Base-by-base conservation (phyloP, 2,888 invertebrate genomes). In the Plebejus anna region DNA sequence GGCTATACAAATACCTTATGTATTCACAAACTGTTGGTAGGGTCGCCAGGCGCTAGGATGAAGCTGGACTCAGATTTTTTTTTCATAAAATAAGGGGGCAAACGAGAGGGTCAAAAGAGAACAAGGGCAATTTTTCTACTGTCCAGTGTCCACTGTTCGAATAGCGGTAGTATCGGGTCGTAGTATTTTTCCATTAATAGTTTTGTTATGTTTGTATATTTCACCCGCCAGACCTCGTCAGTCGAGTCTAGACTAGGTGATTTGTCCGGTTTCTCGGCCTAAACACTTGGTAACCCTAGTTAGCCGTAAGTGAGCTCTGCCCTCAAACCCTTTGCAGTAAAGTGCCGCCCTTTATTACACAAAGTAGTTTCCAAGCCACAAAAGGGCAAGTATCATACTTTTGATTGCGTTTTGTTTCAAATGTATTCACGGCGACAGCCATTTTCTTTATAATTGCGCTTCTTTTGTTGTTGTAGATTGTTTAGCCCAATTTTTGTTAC, bases 321-420 rank as follows among this genome's bases (percentile, higher is more conserved):
- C 73, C 51, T 51, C 47, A 47, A 72, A 55, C 55, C 73, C 73
- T 73, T 73, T 73, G 2, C 32, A 55, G 73, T 73, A 51, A 73
- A 73, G 73, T 73, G 73, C 51, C 55, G 51, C 28, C 73, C 73
- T 73, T 51, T 51, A 73, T 73, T 47, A 73, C 32, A 73, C 73
- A 55, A 73, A 73, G 73, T 73, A 73, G 55, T 73, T 55, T 9
- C 28, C 42, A 51, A 72, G 47, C 51, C 51, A 55, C 55, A 73
- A 73, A 51, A 55, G 51, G 51, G 4, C 28, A 73, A 73, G 55
- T 73, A 51, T 73, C 28, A 28, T 55, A 32, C 55, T 55, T 73
- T 73, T 55, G 73, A 73, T 73, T 55, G 66, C 66, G 32, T 36
- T 66, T 66, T 66, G 61, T 61, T 66, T 66, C 13, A 66, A 66